These are phyloP conservation scores for Leucozona laternaria DNA, from an alignment of 2,888 invertebrate species.

Conservation along the genomic window DNA sequence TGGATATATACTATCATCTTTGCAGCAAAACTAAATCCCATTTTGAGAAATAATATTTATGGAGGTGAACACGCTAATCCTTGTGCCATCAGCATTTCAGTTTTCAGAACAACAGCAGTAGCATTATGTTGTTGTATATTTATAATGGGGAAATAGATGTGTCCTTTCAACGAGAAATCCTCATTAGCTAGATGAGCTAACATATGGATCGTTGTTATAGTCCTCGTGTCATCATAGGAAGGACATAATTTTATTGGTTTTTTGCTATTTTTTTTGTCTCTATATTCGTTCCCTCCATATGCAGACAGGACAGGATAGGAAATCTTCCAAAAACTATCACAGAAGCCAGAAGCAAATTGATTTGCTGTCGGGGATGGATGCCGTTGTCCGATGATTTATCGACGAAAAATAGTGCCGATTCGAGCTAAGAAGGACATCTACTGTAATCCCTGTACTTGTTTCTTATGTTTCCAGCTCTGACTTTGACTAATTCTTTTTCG, in stretches of 20 bases:
- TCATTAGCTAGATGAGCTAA: constrained; percentile 62
- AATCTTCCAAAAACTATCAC: constrained; percentile 28
- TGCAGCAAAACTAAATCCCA: constrained; percentile 42
- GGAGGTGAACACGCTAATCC: constrained; percentile 59
- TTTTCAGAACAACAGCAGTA: constrained; percentile 6
- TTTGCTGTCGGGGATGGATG: constrained; percentile 9
- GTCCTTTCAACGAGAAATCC: constrained; percentile 63
- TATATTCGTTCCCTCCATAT: constrained; percentile 15
- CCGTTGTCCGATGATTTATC: constrained; percentile 59
- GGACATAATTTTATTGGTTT: constrained; percentile 46
- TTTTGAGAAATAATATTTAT: constrained; percentile 52
- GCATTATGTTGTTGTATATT: neutral
- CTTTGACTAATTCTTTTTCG: constrained; percentile 42
- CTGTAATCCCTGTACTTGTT: constrained; percentile 48
- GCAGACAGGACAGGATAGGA: constrained; percentile 40
- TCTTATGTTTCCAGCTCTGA: constrained; percentile 16
- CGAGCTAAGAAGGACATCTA: constrained; percentile 43
- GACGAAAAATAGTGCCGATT: constrained; percentile 36
- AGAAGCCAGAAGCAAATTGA: constrained; percentile 62
- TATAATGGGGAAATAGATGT: constrained; percentile 24
- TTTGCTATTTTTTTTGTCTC: constrained; percentile 8
- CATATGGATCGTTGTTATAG: constrained; percentile 50
- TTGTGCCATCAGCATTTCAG: constrained; percentile 20
- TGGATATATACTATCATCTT: neutral
- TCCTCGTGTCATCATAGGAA: neutral